Evolutionary conservation across 2,797 vertebrate species (phyloP).

Genomic region (Brachyalestes nurse): DNA sequence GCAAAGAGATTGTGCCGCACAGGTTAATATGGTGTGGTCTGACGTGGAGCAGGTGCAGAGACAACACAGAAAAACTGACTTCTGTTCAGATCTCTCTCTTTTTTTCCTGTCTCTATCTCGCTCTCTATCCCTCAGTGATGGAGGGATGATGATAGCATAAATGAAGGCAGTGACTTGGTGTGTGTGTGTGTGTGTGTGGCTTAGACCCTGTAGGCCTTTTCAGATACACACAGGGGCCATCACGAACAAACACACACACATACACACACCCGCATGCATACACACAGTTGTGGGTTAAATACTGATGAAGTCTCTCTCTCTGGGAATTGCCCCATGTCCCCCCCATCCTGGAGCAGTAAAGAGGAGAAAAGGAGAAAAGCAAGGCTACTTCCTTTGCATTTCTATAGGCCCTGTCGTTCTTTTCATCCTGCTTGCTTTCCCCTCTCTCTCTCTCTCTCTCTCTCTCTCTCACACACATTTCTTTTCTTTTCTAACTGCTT

Average conservation of each 20-base stretch:
- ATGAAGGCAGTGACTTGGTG: slow-evolving; percentile 74
- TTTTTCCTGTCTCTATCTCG: too few relatives aligned
- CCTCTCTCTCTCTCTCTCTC: slow-evolving; percentile 46
- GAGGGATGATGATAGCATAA: slow-evolving; percentile 70
- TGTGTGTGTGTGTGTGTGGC: slow-evolving; percentile 47
- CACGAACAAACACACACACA: slow-evolving; percentile 75
- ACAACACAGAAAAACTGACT: neutral
- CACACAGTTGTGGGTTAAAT: slow-evolving; percentile 76
- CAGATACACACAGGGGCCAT: slow-evolving; percentile 77
- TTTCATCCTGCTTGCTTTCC: slow-evolving; percentile 74
- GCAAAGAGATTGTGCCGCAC: neutral
- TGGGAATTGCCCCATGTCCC: slow-evolving; percentile 74
- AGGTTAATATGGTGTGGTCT: slow-evolving; percentile 16
- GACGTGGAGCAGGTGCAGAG: neutral
- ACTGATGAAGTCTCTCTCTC: slow-evolving; percentile 82
- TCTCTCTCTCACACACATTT: slow-evolving; percentile 59
- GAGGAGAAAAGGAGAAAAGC: slow-evolving; percentile 60
- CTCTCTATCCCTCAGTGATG: too few relatives aligned
- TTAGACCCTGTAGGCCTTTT: slow-evolving; percentile 72
- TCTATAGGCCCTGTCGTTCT: slow-evolving; percentile 78
- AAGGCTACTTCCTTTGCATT: slow-evolving; percentile 79
- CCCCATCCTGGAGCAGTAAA: slow-evolving; percentile 25
- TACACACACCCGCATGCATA: slow-evolving; percentile 75
- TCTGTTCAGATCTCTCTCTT: neutral
- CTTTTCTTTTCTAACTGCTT: slow-evolving; percentile 70